A percentile compares a stretch with the other conserved stretches of the same genome.
Evolutionary conservation across 2,888 invertebrate species (phyloP).

Genomic region (Cephus rjabovi): DNA sequence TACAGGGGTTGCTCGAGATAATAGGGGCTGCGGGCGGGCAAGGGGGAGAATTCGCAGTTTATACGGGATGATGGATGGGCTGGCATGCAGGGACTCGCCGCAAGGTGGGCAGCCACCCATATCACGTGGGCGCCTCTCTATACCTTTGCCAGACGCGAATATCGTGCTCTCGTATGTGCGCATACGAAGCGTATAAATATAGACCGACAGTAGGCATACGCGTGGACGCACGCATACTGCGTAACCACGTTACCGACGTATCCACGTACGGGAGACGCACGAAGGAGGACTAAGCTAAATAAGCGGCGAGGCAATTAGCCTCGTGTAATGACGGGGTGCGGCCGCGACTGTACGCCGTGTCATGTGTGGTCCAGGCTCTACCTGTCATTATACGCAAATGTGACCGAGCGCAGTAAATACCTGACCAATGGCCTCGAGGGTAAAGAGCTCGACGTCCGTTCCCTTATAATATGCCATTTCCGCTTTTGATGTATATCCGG

Average conservation of each 20-base stretch:
- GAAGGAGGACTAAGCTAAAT: constrained; percentile 36
- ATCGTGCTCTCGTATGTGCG: constrained; percentile 2
- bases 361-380: constrained; percentile 34
- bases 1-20: neutral
- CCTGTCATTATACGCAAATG: constrained; percentile 38
- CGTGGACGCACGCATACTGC: neutral
- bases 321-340: constrained; percentile 39
- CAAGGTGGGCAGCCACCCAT: constrained; percentile 28
- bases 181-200: neutral
- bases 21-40: neutral
- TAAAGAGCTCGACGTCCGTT: constrained; percentile 8
- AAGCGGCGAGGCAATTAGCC: constrained; percentile 41
- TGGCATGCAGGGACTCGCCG: constrained; percentile 28
- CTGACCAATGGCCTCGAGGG: constrained; percentile 20
- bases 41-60: constrained; percentile 23
- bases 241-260: neutral
- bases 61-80: constrained; percentile 34
- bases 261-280: constrained; percentile 1
- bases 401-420: constrained; percentile 39
- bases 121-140: constrained; percentile 31
- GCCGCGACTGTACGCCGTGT: constrained; percentile 22
- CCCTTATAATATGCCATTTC: constrained; percentile 37
- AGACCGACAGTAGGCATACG: neutral
- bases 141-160: constrained; percentile 29
- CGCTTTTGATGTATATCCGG: constrained; percentile 25